These are phyloP conservation scores for Drosophila sucinea DNA, from an alignment of 1,140 invertebrate genomes.

Conservation along the genomic window DNA sequence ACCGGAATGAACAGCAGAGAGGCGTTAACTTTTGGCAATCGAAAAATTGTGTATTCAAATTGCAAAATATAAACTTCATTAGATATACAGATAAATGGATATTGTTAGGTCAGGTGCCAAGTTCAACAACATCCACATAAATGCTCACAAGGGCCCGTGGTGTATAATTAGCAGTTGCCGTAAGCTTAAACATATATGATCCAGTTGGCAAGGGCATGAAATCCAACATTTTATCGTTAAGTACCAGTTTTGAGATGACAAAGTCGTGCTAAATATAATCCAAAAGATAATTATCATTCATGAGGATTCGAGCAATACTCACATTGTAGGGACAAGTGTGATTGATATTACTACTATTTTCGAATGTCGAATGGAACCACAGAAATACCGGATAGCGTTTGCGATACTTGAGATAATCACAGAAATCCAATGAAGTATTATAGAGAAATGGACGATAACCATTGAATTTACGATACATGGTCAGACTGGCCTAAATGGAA, in stretches of 20 bases:
- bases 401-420: constrained; percentile 9
- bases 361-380: constrained; percentile 10
- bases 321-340: constrained; percentile 11
- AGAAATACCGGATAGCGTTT: background rate
- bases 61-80: background rate
- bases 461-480: constrained; percentile 3
- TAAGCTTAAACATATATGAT: constrained; percentile 9
- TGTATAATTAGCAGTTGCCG: background rate
- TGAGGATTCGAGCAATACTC: background rate
- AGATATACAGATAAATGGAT: background rate
- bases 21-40: no score
- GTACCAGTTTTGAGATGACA: background rate
- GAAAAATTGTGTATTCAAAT: background rate
- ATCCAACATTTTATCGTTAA: constrained; percentile 4
- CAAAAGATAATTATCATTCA: background rate
- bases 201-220: constrained; percentile 9
- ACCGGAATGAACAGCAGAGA: background rate
- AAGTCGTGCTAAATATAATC: constrained; percentile 3
- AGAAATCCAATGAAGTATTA: constrained; percentile 4
- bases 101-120: background rate
- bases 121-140: constrained; percentile 6
- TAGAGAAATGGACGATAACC: constrained; percentile 1
- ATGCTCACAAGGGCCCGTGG: background rate
- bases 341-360: constrained; percentile 5
- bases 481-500: background rate